Evolutionary conservation across 1,140 invertebrate genomes (phyloP).

Genomic region (Saccostrea cuccullata): DNA sequence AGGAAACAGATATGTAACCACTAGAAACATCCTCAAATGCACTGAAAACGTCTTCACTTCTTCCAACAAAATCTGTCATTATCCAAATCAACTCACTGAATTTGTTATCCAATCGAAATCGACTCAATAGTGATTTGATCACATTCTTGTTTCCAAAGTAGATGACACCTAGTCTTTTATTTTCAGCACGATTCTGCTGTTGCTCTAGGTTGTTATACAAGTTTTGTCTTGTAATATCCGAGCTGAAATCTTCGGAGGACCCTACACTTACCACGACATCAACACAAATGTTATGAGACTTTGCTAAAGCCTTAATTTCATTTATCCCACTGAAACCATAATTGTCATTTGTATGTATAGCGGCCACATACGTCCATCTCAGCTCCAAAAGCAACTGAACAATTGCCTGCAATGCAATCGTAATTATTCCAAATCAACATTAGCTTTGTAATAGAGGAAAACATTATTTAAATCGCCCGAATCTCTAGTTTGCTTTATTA

Average conservation of each 20-base stretch:
- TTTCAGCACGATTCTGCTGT: slow-evolving; percentile 56
- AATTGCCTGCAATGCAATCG: slow-evolving; percentile 61
- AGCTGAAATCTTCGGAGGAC: slow-evolving; percentile 46
- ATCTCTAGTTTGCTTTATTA: not conserved
- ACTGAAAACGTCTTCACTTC: slow-evolving; percentile 47
- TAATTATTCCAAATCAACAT: not conserved
- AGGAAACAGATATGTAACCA: slow-evolving; percentile 57
- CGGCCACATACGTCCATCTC: slow-evolving; percentile 68
- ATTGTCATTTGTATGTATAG: slow-evolving; percentile 66
- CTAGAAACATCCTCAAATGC: slow-evolving; percentile 31
- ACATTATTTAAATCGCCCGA: too few species aligned
- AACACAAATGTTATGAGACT: slow-evolving; percentile 64
- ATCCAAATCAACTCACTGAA: slow-evolving; percentile 62
- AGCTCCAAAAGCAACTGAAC: slow-evolving; percentile 63
- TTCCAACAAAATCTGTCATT: slow-evolving; percentile 62
- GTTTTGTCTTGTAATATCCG: slow-evolving; percentile 30
- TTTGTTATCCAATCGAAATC: slow-evolving; percentile 41
- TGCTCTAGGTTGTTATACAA: slow-evolving; percentile 36
- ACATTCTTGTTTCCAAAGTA: slow-evolving; percentile 63
- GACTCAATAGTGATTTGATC: slow-evolving; percentile 54
- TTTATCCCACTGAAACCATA: slow-evolving; percentile 61
- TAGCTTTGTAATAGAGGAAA: not conserved
- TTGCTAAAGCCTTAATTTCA: slow-evolving; percentile 55
- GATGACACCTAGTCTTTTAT: slow-evolving; percentile 61
- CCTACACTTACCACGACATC: slow-evolving; percentile 44